These are phyloP conservation scores for Lycaon pictus DNA, from an alignment of 2,113 vertebrate genomes.

Conservation along the genomic window DNA sequence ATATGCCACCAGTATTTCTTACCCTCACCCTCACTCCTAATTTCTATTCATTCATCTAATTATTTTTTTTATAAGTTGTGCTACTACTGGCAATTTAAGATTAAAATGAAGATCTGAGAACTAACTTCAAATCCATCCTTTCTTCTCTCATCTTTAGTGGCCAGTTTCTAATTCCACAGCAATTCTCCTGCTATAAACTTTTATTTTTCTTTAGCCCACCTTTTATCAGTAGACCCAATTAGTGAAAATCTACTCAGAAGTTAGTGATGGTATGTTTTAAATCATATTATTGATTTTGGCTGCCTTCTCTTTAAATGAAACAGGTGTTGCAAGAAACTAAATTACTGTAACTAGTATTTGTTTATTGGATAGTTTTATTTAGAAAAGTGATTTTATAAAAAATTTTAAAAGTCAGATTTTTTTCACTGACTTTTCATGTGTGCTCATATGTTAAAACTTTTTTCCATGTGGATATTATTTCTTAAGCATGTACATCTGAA, in stretches of 20 bases:
- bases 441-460: constrained; percentile 28
- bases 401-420: constrained; percentile 39
- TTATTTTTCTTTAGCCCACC: constrained; percentile 37
- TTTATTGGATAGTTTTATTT: constrained; percentile 55
- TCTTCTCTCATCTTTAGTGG: constrained; percentile 22
- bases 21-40: neutral
- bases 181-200: neutral
- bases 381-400: constrained; percentile 65
- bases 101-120: constrained; percentile 13
- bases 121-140: constrained; percentile 16
- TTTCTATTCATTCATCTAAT: neutral
- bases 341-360: constrained; percentile 14
- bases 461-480: neutral
- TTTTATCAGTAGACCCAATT: neutral
- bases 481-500: constrained; percentile 43
- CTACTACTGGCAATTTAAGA: neutral
- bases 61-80: constrained; percentile 1
- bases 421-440: constrained; percentile 37
- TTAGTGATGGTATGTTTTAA: constrained; percentile 25
- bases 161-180: neutral
- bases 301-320: constrained; percentile 2
- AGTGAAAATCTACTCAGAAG: constrained; percentile 38
- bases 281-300: constrained; percentile 57
- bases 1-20: neutral
- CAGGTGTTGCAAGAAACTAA: constrained; percentile 49